Base-by-base conservation (phyloP, 2,888 invertebrate genomes). In the Trimorus sp. region DNA sequence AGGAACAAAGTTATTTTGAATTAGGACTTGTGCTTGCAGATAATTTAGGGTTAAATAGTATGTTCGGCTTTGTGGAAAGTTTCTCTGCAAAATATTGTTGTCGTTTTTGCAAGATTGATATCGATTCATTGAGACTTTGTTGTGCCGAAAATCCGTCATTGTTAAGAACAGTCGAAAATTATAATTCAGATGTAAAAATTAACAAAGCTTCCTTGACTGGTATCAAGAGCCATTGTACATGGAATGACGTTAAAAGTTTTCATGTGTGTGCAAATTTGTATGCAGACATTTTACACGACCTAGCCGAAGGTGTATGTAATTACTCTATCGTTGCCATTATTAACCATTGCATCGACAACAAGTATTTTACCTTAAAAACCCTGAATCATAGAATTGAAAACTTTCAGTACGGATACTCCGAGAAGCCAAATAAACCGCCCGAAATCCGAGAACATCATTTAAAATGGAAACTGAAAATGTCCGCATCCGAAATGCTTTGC, bases 1-100 rank as follows among this genome's bases (percentile, higher is more conserved):
- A 49, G 49, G 53, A 62, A 66, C 48, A 45, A 51, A n/a, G 83
- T 14, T 82, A 66, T 62, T 83, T 84, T 66, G 70, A 79, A 54
- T n/a, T 83, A 16, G 73, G 69, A 26, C 53, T 79, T 0, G 54
- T 83, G 2, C 26, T 79, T 16, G 83, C 77, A n/a, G 84, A 84
- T 56, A 83, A 84, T 45, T 38, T 80, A 12, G 82, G 82, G 26
- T 15, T 73, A 1, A 73, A 73, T 45, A 36, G 42, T n/a, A 62
- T 80, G 26, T 45, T 80, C 11, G 83, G 79, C 7, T 83, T 84
- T 56, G 53, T 58, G 1, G 83, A 82, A 45, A 58, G 79, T 63
- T 83, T 80, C 51, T 62, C 14, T 37, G 66, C 60, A n/a, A 16
- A 16, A 8, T 54, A 14, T 26, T 54, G 54, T 16, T 54, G 54